Evolutionary conservation across 2,797 vertebrate species (phyloP).

Genomic region (Falco columbarius): DNA sequence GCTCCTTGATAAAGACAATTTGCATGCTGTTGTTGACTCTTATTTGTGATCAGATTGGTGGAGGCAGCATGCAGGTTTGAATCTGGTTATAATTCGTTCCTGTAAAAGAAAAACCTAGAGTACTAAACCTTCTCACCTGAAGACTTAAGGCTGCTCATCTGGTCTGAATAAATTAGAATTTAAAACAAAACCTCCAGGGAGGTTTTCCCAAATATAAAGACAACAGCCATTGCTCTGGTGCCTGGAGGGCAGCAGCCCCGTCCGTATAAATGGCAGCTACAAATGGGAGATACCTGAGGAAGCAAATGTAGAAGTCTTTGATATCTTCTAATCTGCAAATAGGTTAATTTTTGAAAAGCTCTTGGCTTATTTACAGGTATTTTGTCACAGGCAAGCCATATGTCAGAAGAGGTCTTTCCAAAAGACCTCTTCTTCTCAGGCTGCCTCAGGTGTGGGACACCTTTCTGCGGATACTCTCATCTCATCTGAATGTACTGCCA

Average conservation of each 20-base stretch:
- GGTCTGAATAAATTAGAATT: not conserved
- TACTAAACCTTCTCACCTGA: not conserved
- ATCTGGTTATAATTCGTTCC: not conserved
- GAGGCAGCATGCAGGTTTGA: not conserved
- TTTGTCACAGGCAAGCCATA: not conserved
- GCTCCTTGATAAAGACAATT: not conserved
- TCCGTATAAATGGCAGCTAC: not conserved
- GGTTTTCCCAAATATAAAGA: not conserved
- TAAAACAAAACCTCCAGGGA: not conserved
- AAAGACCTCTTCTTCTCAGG: not conserved
- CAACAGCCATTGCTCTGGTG: not conserved
- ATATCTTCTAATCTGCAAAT: not conserved
- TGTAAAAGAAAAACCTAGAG: not conserved
- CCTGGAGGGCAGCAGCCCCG: not conserved
- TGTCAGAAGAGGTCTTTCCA: not conserved
- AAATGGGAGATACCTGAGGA: not conserved
- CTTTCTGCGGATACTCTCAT: not conserved
- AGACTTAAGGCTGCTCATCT: not conserved
- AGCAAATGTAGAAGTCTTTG: not conserved
- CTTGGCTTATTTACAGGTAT: not conserved
- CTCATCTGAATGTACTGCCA: conserved; percentile 43
- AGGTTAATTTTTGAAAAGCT: not conserved
- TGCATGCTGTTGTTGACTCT: not conserved
- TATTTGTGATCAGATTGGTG: not conserved
- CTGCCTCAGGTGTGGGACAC: not conserved